Evolutionary conservation across 1,140 invertebrate genomes (phyloP).

Genomic region (Cyphomyrmex costatus): DNA sequence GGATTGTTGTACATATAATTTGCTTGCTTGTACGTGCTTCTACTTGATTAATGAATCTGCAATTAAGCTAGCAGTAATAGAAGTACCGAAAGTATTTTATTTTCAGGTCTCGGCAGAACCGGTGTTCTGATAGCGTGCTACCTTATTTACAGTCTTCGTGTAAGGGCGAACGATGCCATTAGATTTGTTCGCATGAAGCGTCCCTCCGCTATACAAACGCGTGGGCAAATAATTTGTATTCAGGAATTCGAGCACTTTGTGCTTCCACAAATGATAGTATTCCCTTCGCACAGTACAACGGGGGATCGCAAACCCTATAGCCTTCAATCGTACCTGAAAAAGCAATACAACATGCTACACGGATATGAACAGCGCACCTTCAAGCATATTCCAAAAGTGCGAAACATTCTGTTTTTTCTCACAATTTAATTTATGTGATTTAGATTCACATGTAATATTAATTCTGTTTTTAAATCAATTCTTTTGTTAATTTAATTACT

Average conservation of each 20-base stretch:
- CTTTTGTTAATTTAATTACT: neutral
- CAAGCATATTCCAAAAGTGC: constrained; percentile 93
- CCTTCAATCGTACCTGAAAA: constrained; percentile 91
- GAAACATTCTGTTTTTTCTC: neutral
- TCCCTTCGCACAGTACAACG: constrained; percentile 87
- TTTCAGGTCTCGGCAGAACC: constrained; percentile 92
- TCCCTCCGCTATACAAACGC: constrained; percentile 93
- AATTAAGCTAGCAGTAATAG: neutral
- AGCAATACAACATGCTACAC: constrained; percentile 92
- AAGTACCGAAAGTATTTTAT: constrained; percentile 15
- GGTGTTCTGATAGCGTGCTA: constrained; percentile 96
- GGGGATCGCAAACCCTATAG: constrained; percentile 89
- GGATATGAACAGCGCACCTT: constrained; percentile 93
- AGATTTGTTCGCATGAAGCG: constrained; percentile 93
- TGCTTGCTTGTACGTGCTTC: neutral
- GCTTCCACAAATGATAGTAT: constrained; percentile 93
- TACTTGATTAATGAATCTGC: neutral
- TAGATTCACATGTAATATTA: neutral
- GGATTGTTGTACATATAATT: neutral
- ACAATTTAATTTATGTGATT: neutral
- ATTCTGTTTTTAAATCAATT: neutral
- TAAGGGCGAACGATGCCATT: constrained; percentile 93
- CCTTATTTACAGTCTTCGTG: constrained; percentile 92
- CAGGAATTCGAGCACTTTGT: constrained; percentile 94
- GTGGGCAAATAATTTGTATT: constrained; percentile 93